These are phyloP conservation scores for Gorsachius magnificus DNA, from an alignment of 2,797 vertebrate genomes.

Conservation along the genomic window DNA sequence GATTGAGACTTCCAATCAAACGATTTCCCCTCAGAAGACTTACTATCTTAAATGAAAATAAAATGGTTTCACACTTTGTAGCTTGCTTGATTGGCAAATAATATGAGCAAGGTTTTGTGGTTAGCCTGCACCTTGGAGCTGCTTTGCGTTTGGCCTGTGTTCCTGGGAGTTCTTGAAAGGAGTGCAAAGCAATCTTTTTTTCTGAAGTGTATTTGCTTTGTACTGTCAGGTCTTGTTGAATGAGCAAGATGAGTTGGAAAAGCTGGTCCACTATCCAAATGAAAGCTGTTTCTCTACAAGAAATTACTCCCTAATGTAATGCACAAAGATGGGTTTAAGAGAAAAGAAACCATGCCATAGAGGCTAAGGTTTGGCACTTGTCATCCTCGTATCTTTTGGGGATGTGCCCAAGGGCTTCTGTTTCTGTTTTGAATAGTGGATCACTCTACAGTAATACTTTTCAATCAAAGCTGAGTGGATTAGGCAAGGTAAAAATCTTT, in stretches of 20 bases:
- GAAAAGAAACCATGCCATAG: background rate
- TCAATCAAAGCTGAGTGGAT: conserved; percentile 17
- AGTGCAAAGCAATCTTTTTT: background rate
- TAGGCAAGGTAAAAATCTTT: conserved; percentile 34
- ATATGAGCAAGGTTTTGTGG: conserved; percentile 9
- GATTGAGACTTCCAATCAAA: conserved; percentile 12
- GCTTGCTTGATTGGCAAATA: conserved; percentile 44
- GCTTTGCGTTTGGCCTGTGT: background rate
- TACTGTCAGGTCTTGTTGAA: background rate
- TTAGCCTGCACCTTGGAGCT: background rate
- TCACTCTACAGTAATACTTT: background rate
- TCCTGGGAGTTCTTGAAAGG: conserved; percentile 4
- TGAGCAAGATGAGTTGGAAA: background rate
- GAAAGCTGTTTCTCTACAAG: background rate
- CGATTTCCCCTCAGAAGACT: background rate
- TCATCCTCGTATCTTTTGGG: background rate
- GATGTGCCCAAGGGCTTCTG: background rate
- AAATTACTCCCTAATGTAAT: background rate
- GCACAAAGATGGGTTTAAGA: background rate
- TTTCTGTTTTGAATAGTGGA: background rate
- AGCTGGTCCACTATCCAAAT: background rate
- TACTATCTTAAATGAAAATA: conserved; percentile 30
- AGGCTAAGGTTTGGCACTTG: background rate
- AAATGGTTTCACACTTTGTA: conserved; percentile 41
- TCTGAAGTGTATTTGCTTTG: background rate